These are phyloP conservation scores for Listrodromus nycthemerus DNA, from an alignment of 2,888 invertebrate species.

Conservation along the genomic window DNA sequence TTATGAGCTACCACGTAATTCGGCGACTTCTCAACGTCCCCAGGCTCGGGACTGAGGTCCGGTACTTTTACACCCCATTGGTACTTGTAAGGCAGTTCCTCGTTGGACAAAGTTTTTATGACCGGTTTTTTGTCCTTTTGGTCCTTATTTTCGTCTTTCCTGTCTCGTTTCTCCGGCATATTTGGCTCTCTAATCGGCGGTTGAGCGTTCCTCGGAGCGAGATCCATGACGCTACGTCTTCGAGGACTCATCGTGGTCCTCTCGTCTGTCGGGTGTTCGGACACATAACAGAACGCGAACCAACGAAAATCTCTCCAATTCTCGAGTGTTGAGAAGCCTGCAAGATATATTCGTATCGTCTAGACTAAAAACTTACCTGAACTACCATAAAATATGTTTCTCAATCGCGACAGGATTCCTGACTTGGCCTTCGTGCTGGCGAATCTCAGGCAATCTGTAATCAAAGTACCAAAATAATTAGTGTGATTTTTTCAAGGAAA, in stretches of 20 bases:
- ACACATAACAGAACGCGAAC: constrained; percentile 34
- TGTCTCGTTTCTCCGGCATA: constrained; percentile 72
- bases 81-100: constrained; percentile 60
- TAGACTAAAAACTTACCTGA: constrained; percentile 65
- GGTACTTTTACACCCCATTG: constrained; percentile 75
- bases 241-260: constrained; percentile 59
- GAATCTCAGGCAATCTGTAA: constrained; percentile 47
- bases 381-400: constrained; percentile 70
- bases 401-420: constrained; percentile 74
- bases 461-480: not conserved
- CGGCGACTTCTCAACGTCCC: constrained; percentile 59
- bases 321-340: not conserved
- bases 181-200: constrained; percentile 75
- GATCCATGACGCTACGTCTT: constrained; percentile 62
- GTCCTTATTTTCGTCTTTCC: constrained; percentile 73
- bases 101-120: constrained; percentile 67
- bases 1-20: constrained; percentile 64
- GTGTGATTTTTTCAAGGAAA: not conserved
- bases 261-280: constrained; percentile 67
- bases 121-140: constrained; percentile 75
- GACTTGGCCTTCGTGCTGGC: constrained; percentile 57
- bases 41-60: constrained; percentile 52
- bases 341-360: not conserved
- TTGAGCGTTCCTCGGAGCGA: constrained; percentile 68
- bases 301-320: not conserved